Conservation (phyloP, 2,888 invertebrate species). For the Caenorhabditis sp. region DNA sequence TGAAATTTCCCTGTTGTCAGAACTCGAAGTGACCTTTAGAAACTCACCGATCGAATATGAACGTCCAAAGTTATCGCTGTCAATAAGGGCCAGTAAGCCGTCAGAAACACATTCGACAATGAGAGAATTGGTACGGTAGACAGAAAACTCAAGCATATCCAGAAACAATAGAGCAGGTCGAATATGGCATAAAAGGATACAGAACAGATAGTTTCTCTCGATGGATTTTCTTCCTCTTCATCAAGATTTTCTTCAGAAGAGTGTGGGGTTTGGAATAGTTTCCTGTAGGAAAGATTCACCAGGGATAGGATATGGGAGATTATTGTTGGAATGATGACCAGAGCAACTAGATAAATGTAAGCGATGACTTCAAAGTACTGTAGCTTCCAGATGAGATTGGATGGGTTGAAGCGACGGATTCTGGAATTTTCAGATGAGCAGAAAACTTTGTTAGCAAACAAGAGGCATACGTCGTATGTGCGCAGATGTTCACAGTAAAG, state of each 20-base stretch:
- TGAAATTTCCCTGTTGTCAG: slow-evolving; percentile 4
- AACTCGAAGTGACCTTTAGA: not conserved
- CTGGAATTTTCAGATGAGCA: slow-evolving; percentile 27
- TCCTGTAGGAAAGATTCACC: slow-evolving; percentile 13
- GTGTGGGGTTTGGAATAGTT: slow-evolving; percentile 19
- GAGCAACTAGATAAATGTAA: slow-evolving; percentile 11
- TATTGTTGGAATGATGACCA: not conserved
- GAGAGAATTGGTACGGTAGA: slow-evolving; percentile 20
- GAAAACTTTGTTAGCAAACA: not conserved
- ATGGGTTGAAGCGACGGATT: slow-evolving; percentile 45
- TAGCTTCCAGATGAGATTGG: slow-evolving; percentile 29
- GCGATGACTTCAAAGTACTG: slow-evolving; percentile 32
- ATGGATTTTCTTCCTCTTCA: not conserved
- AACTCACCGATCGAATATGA: slow-evolving; percentile 43
- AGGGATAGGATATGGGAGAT: slow-evolving; percentile 18
- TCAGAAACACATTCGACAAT: slow-evolving; percentile 34
- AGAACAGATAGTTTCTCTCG: slow-evolving; percentile 29
- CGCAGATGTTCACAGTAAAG: slow-evolving; percentile 47
- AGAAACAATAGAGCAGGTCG: slow-evolving; percentile 13
- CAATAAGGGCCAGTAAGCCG: slow-evolving; percentile 48
- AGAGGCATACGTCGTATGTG: slow-evolving; percentile 43
- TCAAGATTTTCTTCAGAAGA: slow-evolving; percentile 5
- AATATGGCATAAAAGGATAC: slow-evolving; percentile 15
- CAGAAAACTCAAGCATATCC: slow-evolving; percentile 25
- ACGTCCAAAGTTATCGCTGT: slow-evolving; percentile 29